Evolutionary conservation across 1,140 invertebrate genomes (phyloP), one percentile per base, ranked within the genome.

Genomic region (Battus philenor): DNA sequence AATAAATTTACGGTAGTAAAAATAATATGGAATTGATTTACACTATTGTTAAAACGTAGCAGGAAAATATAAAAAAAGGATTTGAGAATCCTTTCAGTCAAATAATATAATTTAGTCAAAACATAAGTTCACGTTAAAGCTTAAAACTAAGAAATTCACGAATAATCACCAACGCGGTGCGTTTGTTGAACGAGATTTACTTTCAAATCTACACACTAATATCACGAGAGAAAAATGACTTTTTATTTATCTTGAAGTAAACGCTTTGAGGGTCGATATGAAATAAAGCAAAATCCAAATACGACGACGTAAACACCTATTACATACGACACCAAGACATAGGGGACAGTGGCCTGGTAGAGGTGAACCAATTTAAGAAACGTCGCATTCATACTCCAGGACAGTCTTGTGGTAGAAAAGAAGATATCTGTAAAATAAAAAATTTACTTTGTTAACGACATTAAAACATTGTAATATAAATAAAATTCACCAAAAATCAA

Each of bases 381-480:
- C 60, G 5, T 84, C 77, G 41, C 72, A 79, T 33, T 89, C 93
- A 69, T 95, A 96, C 68, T 95, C 94, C 77, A 97, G 81, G 47
- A 95, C 92, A 78, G 95, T 94, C 84, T 97, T 97, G 87, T 97
- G 96, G 82, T 97, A 97, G 87, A 97, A 97, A 31, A 97, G 89
- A 34, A 97, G 89, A 87, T 97, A 97, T 54, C 94, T 95, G 88
- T 29, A 89, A 89, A 41, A 47, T 59, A n/a, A n/a, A n/a, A n/a
- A n/a, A n/a, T n/a, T n/a, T n/a, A n/a, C n/a, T n/a, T n/a, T n/a
- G n/a, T n/a, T n/a, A n/a, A n/a, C n/a, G n/a, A n/a, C n/a, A n/a
- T n/a, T n/a, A n/a, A n/a, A n/a, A n/a, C n/a, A n/a, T n/a, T n/a
- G n/a, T n/a, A n/a, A n/a, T n/a, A n/a, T n/a, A n/a, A n/a, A n/a